Conservation (phyloP, 2,888 invertebrate species). For the Muschampia plurimacula region DNA sequence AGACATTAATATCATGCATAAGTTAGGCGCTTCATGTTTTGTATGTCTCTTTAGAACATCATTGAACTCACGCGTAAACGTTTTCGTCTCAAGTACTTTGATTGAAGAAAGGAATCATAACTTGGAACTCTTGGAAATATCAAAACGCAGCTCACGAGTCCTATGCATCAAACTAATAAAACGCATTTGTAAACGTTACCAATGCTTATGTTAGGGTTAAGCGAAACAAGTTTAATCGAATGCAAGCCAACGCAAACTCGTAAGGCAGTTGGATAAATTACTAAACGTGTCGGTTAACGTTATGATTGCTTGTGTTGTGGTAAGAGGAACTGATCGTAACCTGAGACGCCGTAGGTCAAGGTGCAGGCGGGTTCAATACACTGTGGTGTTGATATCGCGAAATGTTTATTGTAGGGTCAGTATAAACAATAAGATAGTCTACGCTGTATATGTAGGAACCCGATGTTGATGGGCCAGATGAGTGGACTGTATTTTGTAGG, state of each 20-base stretch:
- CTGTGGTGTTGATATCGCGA: slow-evolving; percentile 1
- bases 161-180: no score
- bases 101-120: not conserved
- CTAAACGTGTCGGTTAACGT: not conserved
- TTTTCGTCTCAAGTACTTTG: not conserved
- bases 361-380: not conserved
- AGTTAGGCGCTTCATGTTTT: not conserved
- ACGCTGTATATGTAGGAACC: no score
- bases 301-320: not conserved
- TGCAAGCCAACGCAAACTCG: not conserved
- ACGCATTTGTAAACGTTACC: no score
- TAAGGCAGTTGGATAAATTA: not conserved
- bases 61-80: not conserved
- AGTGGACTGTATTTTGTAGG: no score
- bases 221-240: no score
- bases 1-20: slow-evolving; percentile 1
- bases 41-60: not conserved
- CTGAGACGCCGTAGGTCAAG: not conserved
- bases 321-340: not conserved
- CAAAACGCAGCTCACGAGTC: not conserved
- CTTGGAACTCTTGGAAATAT: not conserved
- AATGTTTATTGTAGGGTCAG: not conserved
- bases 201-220: no score
- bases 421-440: not conserved
- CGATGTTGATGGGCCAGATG: no score